Evolutionary conservation across 1,140 invertebrate species (phyloP).

Genomic region (Trichogramma pretiosum): DNA sequence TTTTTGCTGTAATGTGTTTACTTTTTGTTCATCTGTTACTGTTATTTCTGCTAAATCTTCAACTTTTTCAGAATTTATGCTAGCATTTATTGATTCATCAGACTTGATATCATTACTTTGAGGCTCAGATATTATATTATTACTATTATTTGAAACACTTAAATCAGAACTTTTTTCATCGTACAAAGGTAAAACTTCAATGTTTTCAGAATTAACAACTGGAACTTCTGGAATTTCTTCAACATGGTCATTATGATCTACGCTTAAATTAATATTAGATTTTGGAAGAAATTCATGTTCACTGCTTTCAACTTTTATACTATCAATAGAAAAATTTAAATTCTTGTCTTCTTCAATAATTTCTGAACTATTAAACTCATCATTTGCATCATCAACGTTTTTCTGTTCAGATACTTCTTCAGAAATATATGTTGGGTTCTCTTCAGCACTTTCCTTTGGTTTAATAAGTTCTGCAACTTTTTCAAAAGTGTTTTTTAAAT

Average conservation of each 20-base stretch:
- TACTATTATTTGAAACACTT: no score
- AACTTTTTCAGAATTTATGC: no score
- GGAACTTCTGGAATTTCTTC: not conserved
- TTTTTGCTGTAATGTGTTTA: not conserved
- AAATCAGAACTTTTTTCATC: not conserved
- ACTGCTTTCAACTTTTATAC: not conserved
- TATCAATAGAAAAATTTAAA: not conserved
- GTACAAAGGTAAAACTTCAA: not conserved
- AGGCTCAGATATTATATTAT: no score
- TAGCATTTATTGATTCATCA: no score
- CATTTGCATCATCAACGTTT: no score
- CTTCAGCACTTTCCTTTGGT: not conserved
- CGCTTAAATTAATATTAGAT: no score
- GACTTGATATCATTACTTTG: no score
- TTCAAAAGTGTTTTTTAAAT: not conserved
- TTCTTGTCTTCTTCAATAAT: not conserved
- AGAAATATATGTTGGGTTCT: not conserved
- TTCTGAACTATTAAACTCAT: no score
- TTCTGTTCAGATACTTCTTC: no score
- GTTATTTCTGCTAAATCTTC: not conserved
- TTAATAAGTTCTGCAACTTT: not conserved
- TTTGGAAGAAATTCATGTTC: no score
- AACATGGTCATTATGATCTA: no score
- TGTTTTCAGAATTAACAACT: not conserved
- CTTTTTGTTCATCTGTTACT: not conserved